phyloP scores from a whole-genome alignment of 2,113 vertebrate species.

The Gallinago media region DNA sequence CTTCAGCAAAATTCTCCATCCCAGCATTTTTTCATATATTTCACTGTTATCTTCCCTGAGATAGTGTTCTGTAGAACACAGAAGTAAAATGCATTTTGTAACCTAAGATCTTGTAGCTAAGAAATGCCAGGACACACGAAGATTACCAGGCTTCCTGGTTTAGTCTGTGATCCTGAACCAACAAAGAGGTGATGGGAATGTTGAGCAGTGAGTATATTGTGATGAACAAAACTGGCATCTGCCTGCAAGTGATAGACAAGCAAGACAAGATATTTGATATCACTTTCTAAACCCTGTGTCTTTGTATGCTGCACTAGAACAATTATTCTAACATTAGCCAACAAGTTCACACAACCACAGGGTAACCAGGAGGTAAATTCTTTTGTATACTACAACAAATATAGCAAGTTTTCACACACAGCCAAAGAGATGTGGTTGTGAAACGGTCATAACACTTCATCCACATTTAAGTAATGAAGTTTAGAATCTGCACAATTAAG shows the following conservation, averaged over 20 bases:
- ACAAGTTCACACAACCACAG: not conserved
- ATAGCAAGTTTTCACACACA: not conserved
- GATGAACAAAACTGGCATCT: not conserved
- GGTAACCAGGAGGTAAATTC: not conserved
- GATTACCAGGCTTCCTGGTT: not conserved
- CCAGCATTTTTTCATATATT: not conserved
- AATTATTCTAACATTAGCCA: not conserved
- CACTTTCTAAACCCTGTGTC: not conserved
- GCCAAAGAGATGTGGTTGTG: not conserved
- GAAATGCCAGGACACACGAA: not conserved
- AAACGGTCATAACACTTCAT: not conserved
- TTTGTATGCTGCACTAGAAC: not conserved
- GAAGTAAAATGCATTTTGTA: not conserved
- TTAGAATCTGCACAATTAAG: not conserved
- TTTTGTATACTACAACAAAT: not conserved
- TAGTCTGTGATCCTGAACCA: not conserved
- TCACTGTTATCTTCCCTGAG: not conserved
- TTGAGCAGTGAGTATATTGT: not conserved
- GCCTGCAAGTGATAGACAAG: not conserved
- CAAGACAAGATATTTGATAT: not conserved
- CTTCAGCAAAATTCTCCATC: not conserved
- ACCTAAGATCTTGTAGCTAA: not conserved
- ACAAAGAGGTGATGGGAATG: not conserved
- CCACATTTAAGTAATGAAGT: rapidly evolving
- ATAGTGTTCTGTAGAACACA: rapidly evolving